Percentiles rank a stretch among this genome's conserved stretches.
Evolutionary conservation across 2,113 vertebrate species (phyloP).

Genomic region (Scatophagus argus): DNA sequence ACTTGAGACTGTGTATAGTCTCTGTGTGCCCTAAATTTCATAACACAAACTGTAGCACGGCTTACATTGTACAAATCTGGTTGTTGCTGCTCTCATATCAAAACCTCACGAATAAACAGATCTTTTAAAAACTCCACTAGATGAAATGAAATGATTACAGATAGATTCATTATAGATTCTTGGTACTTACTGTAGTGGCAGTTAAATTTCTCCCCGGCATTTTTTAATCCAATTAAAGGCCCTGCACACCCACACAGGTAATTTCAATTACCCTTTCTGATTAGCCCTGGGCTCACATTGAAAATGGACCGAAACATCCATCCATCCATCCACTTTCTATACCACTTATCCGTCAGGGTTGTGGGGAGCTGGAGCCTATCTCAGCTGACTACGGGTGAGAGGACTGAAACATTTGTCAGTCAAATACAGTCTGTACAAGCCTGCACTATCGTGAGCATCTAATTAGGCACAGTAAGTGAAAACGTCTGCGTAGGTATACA

Average conservation of each 20-base stretch:
- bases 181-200: background rate
- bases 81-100: background rate
- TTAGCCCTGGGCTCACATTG: background rate
- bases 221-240: background rate
- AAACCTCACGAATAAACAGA: background rate
- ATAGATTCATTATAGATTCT: background rate
- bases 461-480: background rate
- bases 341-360: too few species aligned
- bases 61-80: background rate
- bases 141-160: background rate
- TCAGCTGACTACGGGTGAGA: too few species aligned
- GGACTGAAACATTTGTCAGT: constrained; percentile 4
- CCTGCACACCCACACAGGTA: background rate
- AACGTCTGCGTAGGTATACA: background rate
- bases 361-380: too few species aligned
- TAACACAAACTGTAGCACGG: background rate
- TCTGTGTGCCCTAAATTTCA: background rate
- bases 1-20: constrained; percentile 6
- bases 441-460: background rate
- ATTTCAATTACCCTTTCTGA: background rate
- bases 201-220: background rate
- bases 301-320: background rate
- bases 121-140: background rate
- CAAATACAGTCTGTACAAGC: background rate
- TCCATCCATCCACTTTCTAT: too few species aligned